Evolutionary conservation across 2,888 invertebrate species (phyloP).

Genomic region (Drosophila melanosoma): DNA sequence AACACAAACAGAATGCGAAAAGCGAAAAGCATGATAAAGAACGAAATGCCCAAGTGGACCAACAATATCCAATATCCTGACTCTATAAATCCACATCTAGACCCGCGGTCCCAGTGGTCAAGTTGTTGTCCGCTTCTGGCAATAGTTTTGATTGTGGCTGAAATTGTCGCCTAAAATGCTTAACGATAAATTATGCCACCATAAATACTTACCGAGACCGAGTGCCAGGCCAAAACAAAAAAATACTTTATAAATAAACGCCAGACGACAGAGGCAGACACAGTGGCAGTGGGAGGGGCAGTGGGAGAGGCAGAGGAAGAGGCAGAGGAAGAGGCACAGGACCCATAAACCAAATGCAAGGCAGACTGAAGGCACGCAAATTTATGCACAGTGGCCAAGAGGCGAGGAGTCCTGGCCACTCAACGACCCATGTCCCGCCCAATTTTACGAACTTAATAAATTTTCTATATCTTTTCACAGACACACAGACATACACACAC

Average conservation of each 20-base stretch:
- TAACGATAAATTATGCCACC: conserved; percentile 76
- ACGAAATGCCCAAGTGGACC: conserved; percentile 15
- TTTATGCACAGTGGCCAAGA: conserved; percentile 62
- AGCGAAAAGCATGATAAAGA: conserved; percentile 3
- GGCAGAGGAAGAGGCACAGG: conserved; percentile 37
- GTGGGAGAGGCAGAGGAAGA: conserved; percentile 30
- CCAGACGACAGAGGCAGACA: conserved; percentile 22
- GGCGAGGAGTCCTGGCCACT: conserved; percentile 21
- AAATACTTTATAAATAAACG: conserved; percentile 72
- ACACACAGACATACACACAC: conserved; percentile 12
- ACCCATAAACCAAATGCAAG: conserved; percentile 31
- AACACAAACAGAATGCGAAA: conserved; percentile 20
- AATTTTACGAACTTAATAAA: conserved; percentile 80
- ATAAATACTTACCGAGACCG: conserved; percentile 62
- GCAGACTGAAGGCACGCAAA: conserved; percentile 48
- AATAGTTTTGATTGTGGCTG: conserved; percentile 71
- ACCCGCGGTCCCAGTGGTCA: conserved; percentile 14
- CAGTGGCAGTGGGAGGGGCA: conserved; percentile 27
- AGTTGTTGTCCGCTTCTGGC: conserved; percentile 29
- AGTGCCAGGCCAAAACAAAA: conserved; percentile 41
- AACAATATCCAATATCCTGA: conserved; percentile 72
- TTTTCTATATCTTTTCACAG: conserved; percentile 74
- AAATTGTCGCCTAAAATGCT: conserved; percentile 77
- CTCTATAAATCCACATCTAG: conserved; percentile 60
- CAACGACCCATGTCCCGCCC: conserved; percentile 19